Percentiles rank a stretch among this genome's conserved stretches.
Conservation (phyloP, 2,888 invertebrate genomes). For the Gnatocerus cornutus region DNA sequence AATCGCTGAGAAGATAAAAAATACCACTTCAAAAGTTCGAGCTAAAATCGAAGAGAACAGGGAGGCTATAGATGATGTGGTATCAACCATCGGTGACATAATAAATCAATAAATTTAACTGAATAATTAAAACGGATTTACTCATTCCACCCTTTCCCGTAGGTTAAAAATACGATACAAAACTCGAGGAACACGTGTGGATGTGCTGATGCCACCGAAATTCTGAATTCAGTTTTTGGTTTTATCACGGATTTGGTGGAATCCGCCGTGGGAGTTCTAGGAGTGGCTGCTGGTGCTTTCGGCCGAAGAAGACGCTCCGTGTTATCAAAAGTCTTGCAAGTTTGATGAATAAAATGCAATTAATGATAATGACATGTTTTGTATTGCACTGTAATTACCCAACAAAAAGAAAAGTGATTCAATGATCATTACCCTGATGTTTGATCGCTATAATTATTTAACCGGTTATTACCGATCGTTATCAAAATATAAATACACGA, state of each 20-base stretch:
- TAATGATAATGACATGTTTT: neutral
- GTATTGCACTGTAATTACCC: neutral
- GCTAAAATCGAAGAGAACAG: constrained; percentile 8
- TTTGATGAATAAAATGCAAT: neutral
- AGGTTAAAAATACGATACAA: constrained; percentile 3
- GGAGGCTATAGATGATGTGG: neutral
- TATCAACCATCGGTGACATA: constrained; percentile 2
- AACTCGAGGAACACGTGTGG: constrained; percentile 6
- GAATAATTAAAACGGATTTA: neutral
- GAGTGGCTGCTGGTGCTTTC: constrained; percentile 47
- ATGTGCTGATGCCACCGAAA: neutral
- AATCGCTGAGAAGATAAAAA: constrained; percentile 4
- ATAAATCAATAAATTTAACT: constrained; percentile 6
- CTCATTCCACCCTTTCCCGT: constrained; percentile 7
- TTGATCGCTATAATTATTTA: too few relatives aligned
- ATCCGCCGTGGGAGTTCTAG: constrained; percentile 56
- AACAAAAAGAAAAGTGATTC: too few relatives aligned
- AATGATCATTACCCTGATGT: too few relatives aligned
- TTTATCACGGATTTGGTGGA: constrained; percentile 62
- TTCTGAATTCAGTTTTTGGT: constrained; percentile 58
- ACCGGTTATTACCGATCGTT: too few relatives aligned
- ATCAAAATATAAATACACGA: too few relatives aligned
- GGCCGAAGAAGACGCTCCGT: constrained; percentile 51
- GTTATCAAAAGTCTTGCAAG: constrained; percentile 1
- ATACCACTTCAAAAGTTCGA: neutral